Conservation (phyloP, 2,113 vertebrate species). For the Eidolon helvum region DNA sequence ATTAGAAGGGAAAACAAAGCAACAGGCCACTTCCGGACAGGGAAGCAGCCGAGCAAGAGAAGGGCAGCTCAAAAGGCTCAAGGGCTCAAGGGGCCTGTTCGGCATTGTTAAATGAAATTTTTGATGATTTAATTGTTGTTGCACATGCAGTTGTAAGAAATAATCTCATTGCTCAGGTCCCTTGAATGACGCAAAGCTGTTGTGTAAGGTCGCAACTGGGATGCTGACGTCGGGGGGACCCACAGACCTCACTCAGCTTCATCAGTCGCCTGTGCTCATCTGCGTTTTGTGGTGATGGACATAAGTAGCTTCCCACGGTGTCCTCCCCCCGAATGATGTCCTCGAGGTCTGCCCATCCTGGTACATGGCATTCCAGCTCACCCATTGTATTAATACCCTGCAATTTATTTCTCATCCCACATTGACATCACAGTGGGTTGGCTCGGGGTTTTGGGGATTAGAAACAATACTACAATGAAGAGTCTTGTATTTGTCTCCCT, state of each 20-base stretch:
- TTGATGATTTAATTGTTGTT: background rate
- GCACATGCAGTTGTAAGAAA: background rate
- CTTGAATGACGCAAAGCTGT: background rate
- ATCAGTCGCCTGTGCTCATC: too few relatives aligned
- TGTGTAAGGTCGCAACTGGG: too few relatives aligned
- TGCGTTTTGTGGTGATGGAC: too few relatives aligned
- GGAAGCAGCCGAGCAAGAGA: too few relatives aligned
- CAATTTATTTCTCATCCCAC: background rate
- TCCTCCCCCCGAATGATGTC: too few relatives aligned
- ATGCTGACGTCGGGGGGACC: rapidly evolving
- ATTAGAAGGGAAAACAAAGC: too few relatives aligned
- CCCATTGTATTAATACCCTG: background rate
- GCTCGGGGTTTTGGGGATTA: background rate
- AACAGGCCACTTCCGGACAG: too few relatives aligned
- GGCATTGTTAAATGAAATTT: background rate
- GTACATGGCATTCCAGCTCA: background rate
- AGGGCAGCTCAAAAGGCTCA: too few relatives aligned
- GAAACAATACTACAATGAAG: background rate
- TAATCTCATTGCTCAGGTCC: background rate
- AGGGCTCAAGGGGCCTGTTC: too few relatives aligned
- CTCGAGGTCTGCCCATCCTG: background rate
- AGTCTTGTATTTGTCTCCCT: background rate
- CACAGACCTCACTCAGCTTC: background rate
- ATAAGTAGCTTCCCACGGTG: too few relatives aligned
- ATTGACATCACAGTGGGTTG: background rate